phyloP scores from a whole-genome alignment of 2,797 vertebrate genomes.

The Acanthornis magna region DNA sequence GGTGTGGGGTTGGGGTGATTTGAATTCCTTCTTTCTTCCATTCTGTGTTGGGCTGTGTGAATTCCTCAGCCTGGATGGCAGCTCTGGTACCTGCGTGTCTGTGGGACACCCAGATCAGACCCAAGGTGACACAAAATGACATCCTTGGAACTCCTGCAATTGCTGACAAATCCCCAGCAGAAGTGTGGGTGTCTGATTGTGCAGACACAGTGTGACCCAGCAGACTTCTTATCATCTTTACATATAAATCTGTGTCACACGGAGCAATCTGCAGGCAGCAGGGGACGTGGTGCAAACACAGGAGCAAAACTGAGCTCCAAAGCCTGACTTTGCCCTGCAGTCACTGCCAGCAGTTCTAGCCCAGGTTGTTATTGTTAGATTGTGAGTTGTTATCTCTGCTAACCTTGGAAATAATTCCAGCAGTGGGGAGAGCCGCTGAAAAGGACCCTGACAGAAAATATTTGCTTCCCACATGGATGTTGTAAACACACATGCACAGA shows the following conservation, averaged over 20 bases:
- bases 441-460: background rate
- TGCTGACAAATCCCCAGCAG: background rate
- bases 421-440: background rate
- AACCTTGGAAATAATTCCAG: background rate
- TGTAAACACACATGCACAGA: background rate
- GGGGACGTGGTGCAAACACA: background rate
- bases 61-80: background rate
- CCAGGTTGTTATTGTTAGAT: background rate
- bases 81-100: background rate
- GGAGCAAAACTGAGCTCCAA: background rate
- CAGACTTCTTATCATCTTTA: background rate
- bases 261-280: background rate
- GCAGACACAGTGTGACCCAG: background rate
- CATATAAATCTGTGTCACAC: background rate
- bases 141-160: background rate
- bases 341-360: background rate
- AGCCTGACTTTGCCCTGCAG: background rate
- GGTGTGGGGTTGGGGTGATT: background rate
- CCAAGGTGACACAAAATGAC: fast-evolving
- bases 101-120: background rate
- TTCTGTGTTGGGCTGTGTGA: fast-evolving
- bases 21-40: no score
- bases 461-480: background rate
- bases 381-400: background rate
- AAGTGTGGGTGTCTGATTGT: background rate